Evolutionary conservation across 2,888 invertebrate genomes (phyloP), one percentile per base, ranked within the genome.

Genomic region (Liposcelis brunnea): DNA sequence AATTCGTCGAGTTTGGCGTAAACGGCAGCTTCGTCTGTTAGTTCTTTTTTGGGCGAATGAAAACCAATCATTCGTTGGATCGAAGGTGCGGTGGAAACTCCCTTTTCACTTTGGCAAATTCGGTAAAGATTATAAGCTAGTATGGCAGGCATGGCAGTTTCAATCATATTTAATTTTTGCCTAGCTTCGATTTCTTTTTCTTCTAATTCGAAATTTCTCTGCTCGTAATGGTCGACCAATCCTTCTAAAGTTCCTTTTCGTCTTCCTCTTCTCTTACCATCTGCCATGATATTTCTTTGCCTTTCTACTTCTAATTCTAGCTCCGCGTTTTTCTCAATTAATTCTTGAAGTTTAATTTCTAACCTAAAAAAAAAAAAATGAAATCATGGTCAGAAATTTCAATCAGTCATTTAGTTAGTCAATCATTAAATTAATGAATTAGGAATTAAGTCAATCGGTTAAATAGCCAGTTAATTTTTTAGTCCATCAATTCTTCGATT

Each of bases 91-190:
- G 26, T 4, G 26, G 8, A 26, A n/a, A n/a, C n/a, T n/a, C n/a
- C n/a, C 26, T 26, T 26, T 26, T 26, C 26, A 8, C 26, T 26
- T 26, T 26, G 26, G 26, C 26, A 26, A 26, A 26, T 26, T 26
- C 8, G 4, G 8, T 26, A 26, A 26, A 26, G 8, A 51, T 75
- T 74, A 68, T 72, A 77, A 18, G 72, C 66, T 54, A 76, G 68
- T 45, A 77, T 60, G 0, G 75, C 73, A 0, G 77, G 77, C 50
- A 77, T 68, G 6, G 74, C 72, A 50, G 67, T 68, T 56, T 76
- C 72, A 46, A 78, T 60, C 52, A 71, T 65, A 45, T 71, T 65
- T 43, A 77, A 54, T 48, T 74, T 67, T 42, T 67, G 63, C 44
- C 65, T 59, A 40, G 76, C 58, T 52, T 75, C 72, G 47, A 62